Conservation (phyloP, 1,140 invertebrate genomes). For the Radopholus similis region DNA sequence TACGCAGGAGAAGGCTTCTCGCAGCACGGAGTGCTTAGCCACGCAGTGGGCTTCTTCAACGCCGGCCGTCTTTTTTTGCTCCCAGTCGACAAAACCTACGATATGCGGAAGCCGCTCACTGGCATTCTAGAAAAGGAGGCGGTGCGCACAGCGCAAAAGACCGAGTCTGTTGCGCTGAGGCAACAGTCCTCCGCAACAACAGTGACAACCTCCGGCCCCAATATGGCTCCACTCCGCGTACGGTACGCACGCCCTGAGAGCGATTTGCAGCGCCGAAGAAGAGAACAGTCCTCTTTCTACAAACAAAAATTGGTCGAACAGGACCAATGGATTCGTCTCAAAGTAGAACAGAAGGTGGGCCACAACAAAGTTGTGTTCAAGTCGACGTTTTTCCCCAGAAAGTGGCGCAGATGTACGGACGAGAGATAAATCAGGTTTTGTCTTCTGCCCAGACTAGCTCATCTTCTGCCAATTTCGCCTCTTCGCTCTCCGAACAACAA, state of each 20-base stretch:
- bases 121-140: slow-evolving; percentile 7
- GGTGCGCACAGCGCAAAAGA: not conserved
- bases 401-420: not conserved
- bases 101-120: slow-evolving; percentile 6
- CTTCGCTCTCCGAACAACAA: no score
- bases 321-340: slow-evolving; percentile 11
- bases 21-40: slow-evolving; percentile 8
- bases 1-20: slow-evolving; percentile 17
- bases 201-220: not conserved
- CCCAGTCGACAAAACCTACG: slow-evolving; percentile 14
- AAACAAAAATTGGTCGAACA: slow-evolving; percentile 23
- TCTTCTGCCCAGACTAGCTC: not conserved
- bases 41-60: slow-evolving; percentile 14
- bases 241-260: slow-evolving; percentile 7
- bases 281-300: slow-evolving; percentile 20
- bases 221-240: slow-evolving; percentile 8
- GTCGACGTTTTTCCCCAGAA: not conserved
- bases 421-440: not conserved
- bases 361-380: not conserved
- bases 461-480: no score
- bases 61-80: slow-evolving; percentile 8
- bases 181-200: not conserved
- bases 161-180: not conserved
- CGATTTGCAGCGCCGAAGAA: slow-evolving; percentile 1
- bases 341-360: not conserved